Evolutionary conservation across 2,888 invertebrate species (phyloP), one percentile per base, ranked within the genome.

Genomic region (Drosophila anomalipes): DNA sequence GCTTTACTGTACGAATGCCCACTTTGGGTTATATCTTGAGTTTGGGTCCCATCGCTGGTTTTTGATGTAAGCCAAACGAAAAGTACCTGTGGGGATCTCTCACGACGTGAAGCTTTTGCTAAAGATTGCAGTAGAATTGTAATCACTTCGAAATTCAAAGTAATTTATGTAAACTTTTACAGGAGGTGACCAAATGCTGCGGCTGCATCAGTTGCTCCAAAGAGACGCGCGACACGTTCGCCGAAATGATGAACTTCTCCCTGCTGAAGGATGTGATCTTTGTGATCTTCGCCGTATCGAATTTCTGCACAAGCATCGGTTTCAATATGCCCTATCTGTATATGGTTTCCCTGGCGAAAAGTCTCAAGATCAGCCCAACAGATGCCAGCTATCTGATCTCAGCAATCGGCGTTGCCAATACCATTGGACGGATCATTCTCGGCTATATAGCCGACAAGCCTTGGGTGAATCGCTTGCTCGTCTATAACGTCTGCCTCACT

Each of bases 241-340:
- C 95, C 57, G 95, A 96, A 93, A 98, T 98, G 97, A 95, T 99
- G 90, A 97, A 98, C 91, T 94, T 98, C 79, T 95, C 96, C 1
- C 94, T 99, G 58, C 95, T 99, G 69, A 95, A 95, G 84, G 97
- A 98, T 93, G 95, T 96, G 35, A 94, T 98, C 78, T 99, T 99
- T 93, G 94, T 99, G 77, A 94, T 99, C 73, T 99, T 99, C 93
- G 96, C 97, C 19, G 86, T 98, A 64, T 99, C 99, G 47, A 99
- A 99, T 94, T 98, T 99, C 93, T 96, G 92, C 78, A 93, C 93
- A 28, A 98, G 98, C 92, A 96, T 99, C 91, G 98, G 98, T 73
- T 98, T 98, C 94, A 98, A 98, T 93, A 96, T 98, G 91, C 99
- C 99, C 41, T 98, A 98, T 92, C 96, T 98, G 62, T 98, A 97